Conservation (phyloP, 2,113 vertebrate species). For the Amphilophus citrinellus region DNA sequence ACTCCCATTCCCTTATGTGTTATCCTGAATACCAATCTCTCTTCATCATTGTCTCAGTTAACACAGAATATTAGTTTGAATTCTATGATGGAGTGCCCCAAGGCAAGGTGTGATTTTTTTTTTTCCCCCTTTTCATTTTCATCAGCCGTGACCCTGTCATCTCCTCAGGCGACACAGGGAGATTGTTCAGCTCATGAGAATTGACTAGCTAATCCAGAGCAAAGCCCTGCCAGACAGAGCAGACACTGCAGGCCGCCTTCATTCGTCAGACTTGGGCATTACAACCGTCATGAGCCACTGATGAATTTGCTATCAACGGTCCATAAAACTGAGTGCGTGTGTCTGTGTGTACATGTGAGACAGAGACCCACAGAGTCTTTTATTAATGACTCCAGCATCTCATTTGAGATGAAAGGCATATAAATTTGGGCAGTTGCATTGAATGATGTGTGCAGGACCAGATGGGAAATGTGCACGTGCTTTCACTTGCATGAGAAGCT, state of each 20-base stretch:
- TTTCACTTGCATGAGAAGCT: neutral
- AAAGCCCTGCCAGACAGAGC: slow-evolving; percentile 52
- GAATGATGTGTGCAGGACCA: slow-evolving; percentile 7
- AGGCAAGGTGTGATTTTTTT: slow-evolving; percentile 28
- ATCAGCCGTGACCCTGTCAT: slow-evolving; percentile 62
- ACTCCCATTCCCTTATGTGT: neutral
- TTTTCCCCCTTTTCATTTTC: slow-evolving; percentile 25
- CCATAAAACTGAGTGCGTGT: slow-evolving; percentile 42
- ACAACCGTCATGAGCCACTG: slow-evolving; percentile 52
- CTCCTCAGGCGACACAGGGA: slow-evolving; percentile 56
- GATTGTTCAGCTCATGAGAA: slow-evolving; percentile 72
- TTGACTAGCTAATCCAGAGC: slow-evolving; percentile 73
- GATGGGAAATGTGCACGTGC: neutral
- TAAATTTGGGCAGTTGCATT: slow-evolving; percentile 3
- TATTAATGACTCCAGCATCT: slow-evolving; percentile 62
- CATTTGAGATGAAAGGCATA: slow-evolving; percentile 38
- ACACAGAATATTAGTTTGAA: slow-evolving; percentile 55
- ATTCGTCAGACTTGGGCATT: slow-evolving; percentile 67
- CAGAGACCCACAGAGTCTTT: slow-evolving; percentile 23
- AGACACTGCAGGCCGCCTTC: slow-evolving; percentile 57
- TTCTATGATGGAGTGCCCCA: slow-evolving; percentile 53
- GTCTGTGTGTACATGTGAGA: slow-evolving; percentile 15
- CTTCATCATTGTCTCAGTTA: slow-evolving; percentile 51
- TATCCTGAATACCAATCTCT: slow-evolving; percentile 38
- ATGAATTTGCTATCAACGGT: slow-evolving; percentile 67